Base-by-base conservation (phyloP, 1,140 invertebrate species). In the Melipona quadrifasciata region DNA sequence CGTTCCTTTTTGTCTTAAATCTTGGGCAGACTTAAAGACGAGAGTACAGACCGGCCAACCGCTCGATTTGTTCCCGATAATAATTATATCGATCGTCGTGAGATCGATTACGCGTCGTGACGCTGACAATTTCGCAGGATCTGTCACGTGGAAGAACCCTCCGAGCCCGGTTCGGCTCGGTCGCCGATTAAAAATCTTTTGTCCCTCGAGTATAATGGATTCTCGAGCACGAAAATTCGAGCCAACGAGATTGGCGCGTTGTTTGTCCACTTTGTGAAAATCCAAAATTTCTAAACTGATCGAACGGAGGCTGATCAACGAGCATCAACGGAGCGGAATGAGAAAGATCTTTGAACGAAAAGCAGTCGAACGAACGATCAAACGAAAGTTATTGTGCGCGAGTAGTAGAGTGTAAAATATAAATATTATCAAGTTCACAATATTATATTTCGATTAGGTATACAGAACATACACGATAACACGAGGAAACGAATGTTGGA, bases 1-100 rank as follows among this genome's bases (percentile, higher is more conserved):
- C 91, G 86, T 90, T 88, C 87, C 89, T 85, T 91, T 90, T 93
- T 92, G 92, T 94, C 92, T 93, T 93, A 91, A 90, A 91, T 92
- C 90, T 92, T 92, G 80, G 77, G 86, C 87, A 92, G 91, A 91
- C 85, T 92, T 90, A 91, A 92, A 91, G 89, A 91, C 86, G 89
- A 92, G 83, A 79, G 90, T 71, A 87, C 87, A 86, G 82, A 75
- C 68, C 78, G 57, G 58, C 75, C 84, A 88, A 80, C 76, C 39
- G 53, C 80, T 80, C 73, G 73, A 84, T 84, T 77, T 21, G 27
- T 58, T n/a, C 68, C 31, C 61, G 68, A 89, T 89, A 83, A 72
- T 34, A 81, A 85, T 68, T 65, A 82, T 51, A 71, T 81, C 68
- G 34, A 85, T 82, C 61, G 76, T 51, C 34, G 57, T 73, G 68